Conservation (phyloP, 2,888 invertebrate species). For the Harpalus rufipes region DNA sequence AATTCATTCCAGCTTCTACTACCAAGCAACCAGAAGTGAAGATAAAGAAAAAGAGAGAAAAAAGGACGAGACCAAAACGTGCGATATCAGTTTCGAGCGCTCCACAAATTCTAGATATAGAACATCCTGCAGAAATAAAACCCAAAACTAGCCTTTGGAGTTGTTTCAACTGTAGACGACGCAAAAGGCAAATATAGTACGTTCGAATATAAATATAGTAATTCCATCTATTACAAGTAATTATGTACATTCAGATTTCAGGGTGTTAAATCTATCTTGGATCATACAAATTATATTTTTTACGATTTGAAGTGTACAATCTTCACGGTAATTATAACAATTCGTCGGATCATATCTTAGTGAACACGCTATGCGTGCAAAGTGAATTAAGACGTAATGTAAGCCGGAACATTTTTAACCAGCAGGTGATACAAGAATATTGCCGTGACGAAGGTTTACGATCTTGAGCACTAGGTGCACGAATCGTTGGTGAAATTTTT, state of each 20-base stretch:
- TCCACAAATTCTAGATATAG: conserved; percentile 12
- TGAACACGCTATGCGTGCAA: conserved; percentile 55
- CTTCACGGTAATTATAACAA: conserved; percentile 65
- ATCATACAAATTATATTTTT: conserved; percentile 54
- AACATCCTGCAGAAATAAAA: not conserved
- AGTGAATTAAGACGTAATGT: conserved; percentile 46
- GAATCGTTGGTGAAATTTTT: not conserved
- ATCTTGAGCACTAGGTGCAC: not conserved
- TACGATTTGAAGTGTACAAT: conserved; percentile 54
- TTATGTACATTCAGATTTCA: not conserved
- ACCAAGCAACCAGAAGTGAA: not conserved
- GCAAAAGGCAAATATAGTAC: not conserved
- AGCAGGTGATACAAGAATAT: conserved; percentile 20
- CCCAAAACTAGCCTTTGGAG: not conserved
- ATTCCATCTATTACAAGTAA: too few species aligned
- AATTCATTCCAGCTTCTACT: not conserved
- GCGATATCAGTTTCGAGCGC: not conserved
- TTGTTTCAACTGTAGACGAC: not conserved
- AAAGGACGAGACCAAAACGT: not conserved
- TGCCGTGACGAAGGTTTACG: conserved; percentile 40
- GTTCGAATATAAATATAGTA: not conserved
- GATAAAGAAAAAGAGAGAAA: conserved; percentile 7
- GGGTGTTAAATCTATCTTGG: conserved; percentile 25
- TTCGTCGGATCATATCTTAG: conserved; percentile 36
- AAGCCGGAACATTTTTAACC: conserved; percentile 24